phyloP scores from a whole-genome alignment of 2,888 invertebrate genomes.

The Balanococcus diminutus region DNA sequence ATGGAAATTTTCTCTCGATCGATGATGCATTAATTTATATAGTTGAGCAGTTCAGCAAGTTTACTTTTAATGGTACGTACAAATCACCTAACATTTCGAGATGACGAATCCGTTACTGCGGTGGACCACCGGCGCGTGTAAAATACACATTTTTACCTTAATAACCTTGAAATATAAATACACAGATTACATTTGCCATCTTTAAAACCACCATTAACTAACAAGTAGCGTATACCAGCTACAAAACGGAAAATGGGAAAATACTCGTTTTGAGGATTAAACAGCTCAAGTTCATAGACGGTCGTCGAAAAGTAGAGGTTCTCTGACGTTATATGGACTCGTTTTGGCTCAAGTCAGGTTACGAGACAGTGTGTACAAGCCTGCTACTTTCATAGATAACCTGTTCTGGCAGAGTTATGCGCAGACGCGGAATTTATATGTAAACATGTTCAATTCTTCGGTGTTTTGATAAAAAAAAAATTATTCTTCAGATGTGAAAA shows the following conservation, averaged over 20 bases:
- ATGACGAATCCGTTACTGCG: background rate
- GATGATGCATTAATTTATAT: too few relatives aligned
- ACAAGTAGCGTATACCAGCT: background rate
- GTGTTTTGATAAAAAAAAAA: background rate
- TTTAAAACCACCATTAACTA: background rate
- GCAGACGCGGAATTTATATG: conserved; percentile 34
- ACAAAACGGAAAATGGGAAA: conserved; percentile 14
- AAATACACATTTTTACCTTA: background rate
- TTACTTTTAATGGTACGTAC: too few relatives aligned
- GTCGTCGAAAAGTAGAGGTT: background rate
- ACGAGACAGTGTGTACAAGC: background rate
- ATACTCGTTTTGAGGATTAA: background rate
- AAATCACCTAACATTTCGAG: background rate
- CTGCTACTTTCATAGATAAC: background rate
- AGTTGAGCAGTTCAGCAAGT: too few relatives aligned
- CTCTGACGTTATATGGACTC: background rate
- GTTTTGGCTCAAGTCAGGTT: background rate
- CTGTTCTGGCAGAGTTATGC: background rate
- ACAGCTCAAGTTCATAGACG: background rate
- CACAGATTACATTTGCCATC: background rate
- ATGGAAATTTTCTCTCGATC: too few relatives aligned
- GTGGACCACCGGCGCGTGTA: background rate
- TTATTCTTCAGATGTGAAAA: conserved; percentile 22
- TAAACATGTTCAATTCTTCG: background rate
- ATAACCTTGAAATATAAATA: conserved; percentile 26